Evolutionary conservation across 1,140 invertebrate genomes (phyloP), one percentile per base, ranked within the genome.

Genomic region (Pararge aegeria): DNA sequence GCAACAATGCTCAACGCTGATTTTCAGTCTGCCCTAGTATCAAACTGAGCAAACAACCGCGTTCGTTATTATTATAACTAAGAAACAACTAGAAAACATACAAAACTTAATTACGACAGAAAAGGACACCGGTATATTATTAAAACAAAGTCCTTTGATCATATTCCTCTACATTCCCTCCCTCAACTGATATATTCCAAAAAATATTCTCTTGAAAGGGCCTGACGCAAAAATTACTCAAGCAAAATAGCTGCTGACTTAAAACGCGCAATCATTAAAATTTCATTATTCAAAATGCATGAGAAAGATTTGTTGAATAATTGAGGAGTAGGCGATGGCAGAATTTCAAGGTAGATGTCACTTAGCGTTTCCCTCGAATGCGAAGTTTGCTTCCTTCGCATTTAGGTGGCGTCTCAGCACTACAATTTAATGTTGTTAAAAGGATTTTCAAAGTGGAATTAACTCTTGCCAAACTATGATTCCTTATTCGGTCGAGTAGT

Each of bases 271-370:
- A 67, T 79, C 72, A 80, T 81, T 80, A 83, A 83, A 81, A 72
- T 81, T 83, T 80, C 75, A 83, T 78, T 75, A 75, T 66, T 61
- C 66, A 76, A 83, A 83, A 83, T 83, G 78, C 74, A 81, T 65
- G 71, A 69, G 73, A 73, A 75, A 81, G 76, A 81, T 80, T 81
- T 66, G 46, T 57, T 83, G 73, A 83, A 81, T 83, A 78, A 74
- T 83, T 79, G 55, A 83, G 55, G 58, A 44, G 58, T 15, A 71
- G 62, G 68, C 74, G 71, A 66, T 72, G 68, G 59, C 60, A 42
- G 55, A 52, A 55, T 49, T 56, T 61, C 44, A 61, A 44, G 55
- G 51, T 55, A 40, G 59, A 56, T 70, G 68, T 70, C 73, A 71
- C 69, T 75, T 78, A 66, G 63, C 64, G 46, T 75, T 55, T 55